phyloP scores from a whole-genome alignment of 2,797 vertebrate genomes.

The Neosilurus hyrtlii region DNA sequence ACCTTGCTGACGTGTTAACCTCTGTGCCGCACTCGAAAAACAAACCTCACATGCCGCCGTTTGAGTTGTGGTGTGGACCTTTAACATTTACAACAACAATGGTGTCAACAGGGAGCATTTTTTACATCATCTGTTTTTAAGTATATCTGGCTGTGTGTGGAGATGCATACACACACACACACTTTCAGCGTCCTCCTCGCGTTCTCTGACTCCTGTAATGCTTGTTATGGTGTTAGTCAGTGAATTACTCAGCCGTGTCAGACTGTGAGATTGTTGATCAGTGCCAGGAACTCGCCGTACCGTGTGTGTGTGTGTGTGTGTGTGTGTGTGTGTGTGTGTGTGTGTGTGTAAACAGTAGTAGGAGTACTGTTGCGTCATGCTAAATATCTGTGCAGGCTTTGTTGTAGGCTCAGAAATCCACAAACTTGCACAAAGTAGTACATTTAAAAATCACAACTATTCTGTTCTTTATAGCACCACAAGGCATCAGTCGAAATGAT shows the following conservation, averaged over 20 bases:
- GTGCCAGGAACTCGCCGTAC: conserved; percentile 20
- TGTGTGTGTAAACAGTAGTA: no score
- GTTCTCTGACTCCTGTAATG: conserved; percentile 7
- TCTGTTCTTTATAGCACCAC: no score
- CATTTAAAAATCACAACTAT: no score
- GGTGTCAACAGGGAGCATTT: no score
- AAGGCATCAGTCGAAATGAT: no score
- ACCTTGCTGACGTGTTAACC: no score
- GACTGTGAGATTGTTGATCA: conserved; percentile 32
- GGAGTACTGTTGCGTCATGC: neutral
- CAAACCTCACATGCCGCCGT: no score
- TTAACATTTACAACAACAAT: no score
- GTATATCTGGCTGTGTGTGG: no score
- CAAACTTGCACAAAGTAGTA: neutral
- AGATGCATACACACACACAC: neutral
- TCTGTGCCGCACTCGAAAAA: no score
- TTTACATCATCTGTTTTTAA: no score
- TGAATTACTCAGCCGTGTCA: conserved; percentile 26
- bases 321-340: neutral
- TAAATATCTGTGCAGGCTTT: neutral
- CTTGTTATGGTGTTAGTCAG: conserved; percentile 27
- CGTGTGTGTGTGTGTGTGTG: neutral
- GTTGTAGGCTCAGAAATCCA: neutral
- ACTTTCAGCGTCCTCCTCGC: conserved; percentile 12
- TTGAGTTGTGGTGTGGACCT: no score